Base-by-base conservation (phyloP, 1,140 invertebrate genomes). In the Muscidifurax raptorellus region DNA sequence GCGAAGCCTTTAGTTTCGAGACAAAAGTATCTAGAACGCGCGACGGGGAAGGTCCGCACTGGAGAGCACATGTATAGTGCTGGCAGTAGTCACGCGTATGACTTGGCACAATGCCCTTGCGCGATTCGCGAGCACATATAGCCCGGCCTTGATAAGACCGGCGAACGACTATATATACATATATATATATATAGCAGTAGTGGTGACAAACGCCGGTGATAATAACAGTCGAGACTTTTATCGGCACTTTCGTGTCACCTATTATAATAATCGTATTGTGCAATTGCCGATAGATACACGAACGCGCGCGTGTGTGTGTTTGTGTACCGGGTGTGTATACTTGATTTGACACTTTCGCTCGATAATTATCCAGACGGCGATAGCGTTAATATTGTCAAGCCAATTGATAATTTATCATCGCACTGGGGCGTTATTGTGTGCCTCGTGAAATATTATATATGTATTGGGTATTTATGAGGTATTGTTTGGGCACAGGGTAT, bases 241-340 rank as follows among this genome's bases (percentile, higher is more conserved):
- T 83, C 82, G 59, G 9, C 77, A 22, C 52, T 25, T 66, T 71
- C 12, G 30, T 67, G 82, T 83, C 80, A 85, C 66, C 75, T 87
- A 30, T 84, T 88, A 36, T 86, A 83, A 80, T 86, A 87, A 84
- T 86, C 81, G 69, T 75, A 76, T 74, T 52, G 80, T 36, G 82
- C 82, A 82, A 81, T 40, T 0, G 36, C 36, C 66, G 25, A 44
- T 7, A 10, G 18, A n/a, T 5, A 13, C n/a, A n/a, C n/a, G n/a
- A n/a, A n/a, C 27, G 18, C 59, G 9, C 30, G 30, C 1, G n/a
- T 66, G 5, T 36, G 71, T 22, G 32, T 40, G 32, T 28, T 22
- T 22, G 28, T 27, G 13, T 6, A 3, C 66, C 0, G 15, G 64
- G 13, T 13, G 13, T 15, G 13, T 64, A n/a, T 30, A 27, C 30